A percentile compares a stretch with the other conserved stretches of the same genome.
Conservation (phyloP, 2,888 invertebrate genomes). For the Polydrusus cervinus region DNA sequence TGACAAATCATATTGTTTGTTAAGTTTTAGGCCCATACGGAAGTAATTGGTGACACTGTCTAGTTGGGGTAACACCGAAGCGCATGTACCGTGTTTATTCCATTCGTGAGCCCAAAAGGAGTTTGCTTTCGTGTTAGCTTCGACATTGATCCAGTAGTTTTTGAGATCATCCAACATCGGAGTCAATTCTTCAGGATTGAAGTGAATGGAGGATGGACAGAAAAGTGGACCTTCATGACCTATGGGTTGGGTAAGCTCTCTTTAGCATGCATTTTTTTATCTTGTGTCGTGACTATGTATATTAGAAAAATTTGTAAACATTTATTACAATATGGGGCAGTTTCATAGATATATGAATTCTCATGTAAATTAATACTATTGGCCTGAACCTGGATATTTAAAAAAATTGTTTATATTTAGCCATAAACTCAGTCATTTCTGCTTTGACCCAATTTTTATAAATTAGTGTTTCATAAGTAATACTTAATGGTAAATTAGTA, state of each 20-base stretch:
- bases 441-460: no score
- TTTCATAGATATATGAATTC: no score
- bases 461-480: no score
- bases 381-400: no score
- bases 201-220: slow-evolving; percentile 81
- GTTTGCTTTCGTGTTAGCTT: slow-evolving; percentile 73
- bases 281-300: no score
- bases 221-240: slow-evolving; percentile 80
- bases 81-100: slow-evolving; percentile 89
- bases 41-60: slow-evolving; percentile 82
- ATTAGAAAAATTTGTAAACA: no score
- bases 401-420: no score
- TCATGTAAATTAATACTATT: no score
- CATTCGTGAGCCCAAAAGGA: slow-evolving; percentile 88
- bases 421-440: no score
- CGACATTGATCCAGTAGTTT: slow-evolving; percentile 82
- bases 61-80: slow-evolving; percentile 74
- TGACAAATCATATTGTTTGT: slow-evolving; percentile 77
- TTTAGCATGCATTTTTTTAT: neutral
- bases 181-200: slow-evolving; percentile 76
- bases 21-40: slow-evolving; percentile 72
- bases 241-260: slow-evolving; percentile 4
- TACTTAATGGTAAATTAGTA: neutral
- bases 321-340: no score
- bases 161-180: slow-evolving; percentile 71